A percentile compares a stretch with the other conserved stretches of the same genome.
Evolutionary conservation across 2,113 vertebrate genomes (phyloP).

Genomic region (Tragelaphus strepsiceros): DNA sequence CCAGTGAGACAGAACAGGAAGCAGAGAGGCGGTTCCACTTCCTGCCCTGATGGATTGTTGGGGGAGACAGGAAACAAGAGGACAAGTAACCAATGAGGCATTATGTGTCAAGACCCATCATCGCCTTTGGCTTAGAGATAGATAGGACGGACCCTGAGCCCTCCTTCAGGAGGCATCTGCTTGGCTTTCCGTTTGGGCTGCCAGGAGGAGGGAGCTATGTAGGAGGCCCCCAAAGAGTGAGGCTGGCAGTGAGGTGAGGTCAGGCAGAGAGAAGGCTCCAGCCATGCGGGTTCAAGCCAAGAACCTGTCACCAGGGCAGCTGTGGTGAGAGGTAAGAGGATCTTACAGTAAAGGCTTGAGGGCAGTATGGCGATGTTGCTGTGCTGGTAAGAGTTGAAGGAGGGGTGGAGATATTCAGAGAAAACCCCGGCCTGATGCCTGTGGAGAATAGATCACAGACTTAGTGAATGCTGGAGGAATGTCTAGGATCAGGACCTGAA

Average conservation of each 20-base stretch:
- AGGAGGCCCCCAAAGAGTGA: background rate
- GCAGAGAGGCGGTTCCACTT: background rate
- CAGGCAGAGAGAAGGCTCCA: background rate
- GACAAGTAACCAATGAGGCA: background rate
- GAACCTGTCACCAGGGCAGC: background rate
- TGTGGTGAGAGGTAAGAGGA: background rate
- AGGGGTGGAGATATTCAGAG: background rate
- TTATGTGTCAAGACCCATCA: background rate
- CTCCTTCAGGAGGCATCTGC: background rate
- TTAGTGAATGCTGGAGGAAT: background rate
- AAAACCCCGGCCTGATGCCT: no score
- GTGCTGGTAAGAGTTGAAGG: background rate
- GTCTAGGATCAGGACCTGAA: background rate
- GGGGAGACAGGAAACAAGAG: background rate
- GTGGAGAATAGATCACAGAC: background rate
- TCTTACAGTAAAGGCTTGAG: background rate
- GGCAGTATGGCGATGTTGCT: accelerated
- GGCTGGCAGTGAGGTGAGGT: background rate
- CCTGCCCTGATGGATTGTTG: background rate
- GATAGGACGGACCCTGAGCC: background rate
- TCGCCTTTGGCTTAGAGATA: background rate
- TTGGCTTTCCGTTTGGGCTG: background rate
- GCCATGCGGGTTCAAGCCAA: background rate
- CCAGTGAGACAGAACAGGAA: background rate
- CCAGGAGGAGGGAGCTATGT: background rate